These are phyloP conservation scores for Apodemus speciosus DNA, from an alignment of 2,113 vertebrate genomes.

Conservation along the genomic window DNA sequence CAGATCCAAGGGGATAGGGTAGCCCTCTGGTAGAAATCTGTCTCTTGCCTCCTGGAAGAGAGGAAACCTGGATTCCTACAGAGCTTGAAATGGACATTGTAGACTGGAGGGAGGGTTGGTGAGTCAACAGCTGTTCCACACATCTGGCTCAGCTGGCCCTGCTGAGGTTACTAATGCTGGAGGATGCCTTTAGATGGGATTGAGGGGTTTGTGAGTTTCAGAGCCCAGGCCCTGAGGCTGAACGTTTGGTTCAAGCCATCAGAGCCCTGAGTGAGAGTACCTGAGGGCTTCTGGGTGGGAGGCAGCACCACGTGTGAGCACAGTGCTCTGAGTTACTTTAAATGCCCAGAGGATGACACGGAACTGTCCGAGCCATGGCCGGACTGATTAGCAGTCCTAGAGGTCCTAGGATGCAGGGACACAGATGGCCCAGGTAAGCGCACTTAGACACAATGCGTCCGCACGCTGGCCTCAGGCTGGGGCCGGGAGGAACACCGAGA, in stretches of 20 bases:
- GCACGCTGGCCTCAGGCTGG: background rate
- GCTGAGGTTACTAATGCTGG: slow-evolving; percentile 40
- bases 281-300: slow-evolving; percentile 42
- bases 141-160: slow-evolving; percentile 70
- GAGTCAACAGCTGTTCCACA: slow-evolving; percentile 73
- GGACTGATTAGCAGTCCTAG: background rate
- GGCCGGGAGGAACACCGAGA: background rate
- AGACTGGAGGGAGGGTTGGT: slow-evolving; percentile 63
- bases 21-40: slow-evolving; percentile 76
- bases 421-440: background rate
- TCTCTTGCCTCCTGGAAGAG: slow-evolving; percentile 80
- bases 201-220: slow-evolving; percentile 37
- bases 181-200: slow-evolving; percentile 66
- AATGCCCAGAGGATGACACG: slow-evolving; percentile 60
- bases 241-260: slow-evolving; percentile 53
- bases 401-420: slow-evolving; percentile 1
- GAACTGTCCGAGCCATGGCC: background rate
- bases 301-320: slow-evolving; percentile 47
- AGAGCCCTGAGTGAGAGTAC: background rate
- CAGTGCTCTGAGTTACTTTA: slow-evolving; percentile 26
- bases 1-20: slow-evolving; percentile 80
- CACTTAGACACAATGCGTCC: background rate
- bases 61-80: slow-evolving; percentile 82
- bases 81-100: slow-evolving; percentile 67
- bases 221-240: slow-evolving; percentile 64